These are phyloP conservation scores for Iguana delicatissima DNA, from an alignment of 2,797 vertebrate species.

Conservation along the genomic window DNA sequence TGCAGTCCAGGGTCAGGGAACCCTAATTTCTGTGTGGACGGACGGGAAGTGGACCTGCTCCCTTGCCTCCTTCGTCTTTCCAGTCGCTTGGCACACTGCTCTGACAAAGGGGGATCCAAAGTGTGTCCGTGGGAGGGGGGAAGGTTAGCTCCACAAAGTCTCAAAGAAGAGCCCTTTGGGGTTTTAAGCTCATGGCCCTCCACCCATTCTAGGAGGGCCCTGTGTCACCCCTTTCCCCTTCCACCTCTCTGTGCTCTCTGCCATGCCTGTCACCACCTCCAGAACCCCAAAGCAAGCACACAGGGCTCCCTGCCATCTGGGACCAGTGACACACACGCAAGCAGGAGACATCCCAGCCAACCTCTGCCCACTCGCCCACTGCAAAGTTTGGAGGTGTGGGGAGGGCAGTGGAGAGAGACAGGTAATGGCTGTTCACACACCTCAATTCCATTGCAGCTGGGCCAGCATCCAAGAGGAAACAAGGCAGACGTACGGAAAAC, in stretches of 20 bases:
- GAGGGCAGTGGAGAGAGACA: no score
- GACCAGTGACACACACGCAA: no score
- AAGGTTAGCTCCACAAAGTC: not conserved
- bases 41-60: not conserved
- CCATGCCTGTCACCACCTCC: not conserved
- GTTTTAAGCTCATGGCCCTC: no score
- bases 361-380: not conserved
- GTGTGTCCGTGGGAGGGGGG: not conserved
- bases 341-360: not conserved
- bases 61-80: not conserved
- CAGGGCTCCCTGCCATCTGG: no score
- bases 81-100: not conserved
- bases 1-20: no score
- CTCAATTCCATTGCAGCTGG: not conserved
- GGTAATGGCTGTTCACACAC: no score
- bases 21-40: no score
- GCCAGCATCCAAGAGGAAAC: no score
- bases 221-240: no score
- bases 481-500: not conserved
- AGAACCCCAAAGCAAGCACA: no score
- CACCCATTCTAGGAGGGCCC: not conserved
- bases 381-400: not conserved
- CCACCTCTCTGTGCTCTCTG: not conserved
- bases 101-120: not conserved
- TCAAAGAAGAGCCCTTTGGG: not conserved